Evolutionary conservation across 2,888 invertebrate genomes (phyloP).

Genomic region (Scaptodrosophila latifasciaeformis): DNA sequence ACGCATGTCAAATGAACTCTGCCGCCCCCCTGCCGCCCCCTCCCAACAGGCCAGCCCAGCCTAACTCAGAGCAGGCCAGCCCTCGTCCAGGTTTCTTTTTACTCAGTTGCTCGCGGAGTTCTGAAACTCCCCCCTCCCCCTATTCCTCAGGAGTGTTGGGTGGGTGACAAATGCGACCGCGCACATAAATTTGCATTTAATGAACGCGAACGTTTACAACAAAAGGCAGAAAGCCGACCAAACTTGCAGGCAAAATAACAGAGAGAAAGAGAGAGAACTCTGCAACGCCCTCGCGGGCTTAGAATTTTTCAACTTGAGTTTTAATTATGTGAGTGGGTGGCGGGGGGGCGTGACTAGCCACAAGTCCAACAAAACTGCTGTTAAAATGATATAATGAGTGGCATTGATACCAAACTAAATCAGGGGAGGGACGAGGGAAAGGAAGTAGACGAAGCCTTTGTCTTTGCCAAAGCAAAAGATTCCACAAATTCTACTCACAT

Average conservation of each 20-base stretch:
- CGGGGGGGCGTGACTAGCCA: neutral
- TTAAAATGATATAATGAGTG: slow-evolving; percentile 17
- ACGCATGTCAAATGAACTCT: slow-evolving; percentile 63
- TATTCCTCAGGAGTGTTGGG: slow-evolving; percentile 15
- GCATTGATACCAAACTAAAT: slow-evolving; percentile 9
- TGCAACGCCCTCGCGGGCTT: too few species aligned
- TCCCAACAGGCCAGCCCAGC: neutral
- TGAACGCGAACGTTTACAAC: slow-evolving; percentile 38
- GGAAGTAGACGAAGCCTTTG: too few species aligned
- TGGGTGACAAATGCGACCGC: slow-evolving; percentile 14
- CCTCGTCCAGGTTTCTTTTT: too few species aligned
- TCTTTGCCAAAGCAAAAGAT: neutral
- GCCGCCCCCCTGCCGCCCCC: neutral
- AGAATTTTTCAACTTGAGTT: too few species aligned
- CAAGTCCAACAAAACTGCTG: neutral
- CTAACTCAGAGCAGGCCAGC: neutral
- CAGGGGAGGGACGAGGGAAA: too few species aligned
- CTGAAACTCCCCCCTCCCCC: too few species aligned
- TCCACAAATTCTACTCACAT: neutral
- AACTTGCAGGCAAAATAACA: too few species aligned
- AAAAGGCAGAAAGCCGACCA: too few species aligned
- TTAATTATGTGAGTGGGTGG: slow-evolving; percentile 60
- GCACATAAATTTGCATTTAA: slow-evolving; percentile 64
- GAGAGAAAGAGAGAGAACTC: too few species aligned
- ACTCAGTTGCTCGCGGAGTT: too few species aligned